Evolutionary conservation across 2,888 invertebrate genomes (phyloP).

Genomic region (Calliscelio sp.): DNA sequence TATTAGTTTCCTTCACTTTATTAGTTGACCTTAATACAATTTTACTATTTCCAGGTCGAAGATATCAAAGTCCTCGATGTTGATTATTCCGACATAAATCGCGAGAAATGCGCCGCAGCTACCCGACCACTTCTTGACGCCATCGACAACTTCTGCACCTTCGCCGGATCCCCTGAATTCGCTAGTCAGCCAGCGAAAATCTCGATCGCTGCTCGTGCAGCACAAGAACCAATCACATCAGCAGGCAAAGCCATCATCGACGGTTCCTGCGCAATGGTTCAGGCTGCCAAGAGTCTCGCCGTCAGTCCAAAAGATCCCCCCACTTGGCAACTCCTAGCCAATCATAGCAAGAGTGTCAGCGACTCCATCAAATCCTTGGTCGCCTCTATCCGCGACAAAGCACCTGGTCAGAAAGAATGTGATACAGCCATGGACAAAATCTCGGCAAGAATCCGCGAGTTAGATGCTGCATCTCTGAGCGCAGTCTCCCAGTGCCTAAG

Average conservation of each 20-base stretch:
- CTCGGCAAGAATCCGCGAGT: constrained; percentile 90
- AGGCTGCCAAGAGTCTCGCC: constrained; percentile 95
- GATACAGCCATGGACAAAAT: constrained; percentile 93
- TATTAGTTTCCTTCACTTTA: constrained; percentile 3
- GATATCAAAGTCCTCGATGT: constrained; percentile 96
- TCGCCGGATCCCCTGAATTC: constrained; percentile 96
- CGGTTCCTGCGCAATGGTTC: constrained; percentile 96
- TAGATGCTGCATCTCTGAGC: constrained; percentile 95
- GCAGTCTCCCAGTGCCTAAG: constrained; percentile 93
- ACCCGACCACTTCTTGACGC: constrained; percentile 95
- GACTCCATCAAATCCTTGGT: constrained; percentile 98
- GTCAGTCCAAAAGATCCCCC: constrained; percentile 95
- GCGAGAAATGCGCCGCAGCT: constrained; percentile 91
- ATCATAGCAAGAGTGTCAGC: constrained; percentile 97
- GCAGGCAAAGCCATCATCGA: constrained; percentile 93
- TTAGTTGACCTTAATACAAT: no score
- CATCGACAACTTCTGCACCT: constrained; percentile 96
- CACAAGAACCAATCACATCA: constrained; percentile 95
- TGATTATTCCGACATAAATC: constrained; percentile 92
- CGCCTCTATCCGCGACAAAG: constrained; percentile 96
- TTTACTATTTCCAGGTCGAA: constrained; percentile 90
- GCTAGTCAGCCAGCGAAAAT: constrained; percentile 96
- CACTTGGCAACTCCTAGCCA: constrained; percentile 97
- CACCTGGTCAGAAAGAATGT: constrained; percentile 98
- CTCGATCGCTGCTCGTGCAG: constrained; percentile 92